Conservation (phyloP, 2,113 vertebrate species). For the Chamaetylas fuelleborni region DNA sequence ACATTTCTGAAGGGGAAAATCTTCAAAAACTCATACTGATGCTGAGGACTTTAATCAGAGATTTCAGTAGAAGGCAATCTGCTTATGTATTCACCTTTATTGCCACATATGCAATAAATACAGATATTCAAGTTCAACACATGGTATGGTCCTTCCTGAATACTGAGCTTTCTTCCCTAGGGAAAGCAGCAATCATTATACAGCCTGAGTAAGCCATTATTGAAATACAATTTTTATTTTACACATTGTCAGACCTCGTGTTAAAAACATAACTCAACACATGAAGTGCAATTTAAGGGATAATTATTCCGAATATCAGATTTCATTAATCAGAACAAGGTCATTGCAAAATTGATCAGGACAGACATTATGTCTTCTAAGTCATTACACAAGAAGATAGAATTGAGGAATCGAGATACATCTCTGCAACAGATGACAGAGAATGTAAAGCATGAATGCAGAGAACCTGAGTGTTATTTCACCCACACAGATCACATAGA, state of each 20-base stretch:
- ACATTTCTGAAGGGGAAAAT: not conserved
- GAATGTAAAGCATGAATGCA: not conserved
- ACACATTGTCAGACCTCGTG: not conserved
- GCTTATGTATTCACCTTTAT: not conserved
- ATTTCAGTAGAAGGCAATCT: not conserved
- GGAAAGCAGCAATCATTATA: not conserved
- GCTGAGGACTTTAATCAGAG: not conserved
- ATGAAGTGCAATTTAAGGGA: not conserved
- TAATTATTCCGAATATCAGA: constrained; percentile 1
- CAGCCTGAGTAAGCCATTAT: not conserved
- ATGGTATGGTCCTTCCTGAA: not conserved
- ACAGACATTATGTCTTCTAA: constrained; percentile 42
- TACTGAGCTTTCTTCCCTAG: not conserved
- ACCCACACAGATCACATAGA: not conserved
- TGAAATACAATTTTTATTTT: constrained; percentile 18
- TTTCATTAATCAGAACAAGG: constrained; percentile 32
- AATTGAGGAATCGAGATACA: not conserved
- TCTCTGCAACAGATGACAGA: not conserved
- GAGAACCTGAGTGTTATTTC: not conserved
- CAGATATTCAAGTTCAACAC: not conserved
- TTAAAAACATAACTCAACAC: constrained; percentile 30
- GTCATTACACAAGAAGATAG: constrained; percentile 52
- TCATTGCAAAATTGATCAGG: constrained; percentile 25
- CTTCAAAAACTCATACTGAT: not conserved
- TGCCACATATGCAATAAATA: not conserved